Evolutionary conservation across 2,797 vertebrate species (phyloP).

Genomic region (Leptoclinus maculatus): DNA sequence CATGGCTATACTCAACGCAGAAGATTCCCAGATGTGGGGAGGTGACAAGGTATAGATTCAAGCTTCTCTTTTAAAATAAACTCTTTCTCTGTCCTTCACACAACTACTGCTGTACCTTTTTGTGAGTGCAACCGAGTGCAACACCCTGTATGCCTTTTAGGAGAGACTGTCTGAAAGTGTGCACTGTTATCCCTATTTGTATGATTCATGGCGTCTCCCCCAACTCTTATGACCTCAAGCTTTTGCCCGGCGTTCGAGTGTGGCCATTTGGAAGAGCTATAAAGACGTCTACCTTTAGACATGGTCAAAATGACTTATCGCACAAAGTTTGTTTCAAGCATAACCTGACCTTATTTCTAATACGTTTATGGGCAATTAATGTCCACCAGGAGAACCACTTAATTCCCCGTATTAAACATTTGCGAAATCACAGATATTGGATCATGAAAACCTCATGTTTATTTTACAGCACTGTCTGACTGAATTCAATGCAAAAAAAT

Average conservation of each 20-base stretch:
- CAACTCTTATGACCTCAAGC: conserved; percentile 2
- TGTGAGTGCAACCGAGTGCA: neutral
- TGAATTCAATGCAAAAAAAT: neutral
- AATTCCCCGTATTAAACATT: neutral
- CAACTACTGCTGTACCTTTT: neutral
- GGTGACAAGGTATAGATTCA: neutral
- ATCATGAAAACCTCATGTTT: neutral
- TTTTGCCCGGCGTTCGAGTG: neutral
- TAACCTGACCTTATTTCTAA: neutral
- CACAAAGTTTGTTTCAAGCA: conserved; percentile 13
- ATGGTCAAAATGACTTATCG: neutral
- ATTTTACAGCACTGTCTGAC: neutral
- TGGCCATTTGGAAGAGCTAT: neutral
- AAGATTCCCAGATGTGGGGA: neutral
- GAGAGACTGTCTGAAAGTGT: neutral
- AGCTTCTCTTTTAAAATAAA: neutral
- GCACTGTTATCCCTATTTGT: neutral
- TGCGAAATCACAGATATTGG: neutral
- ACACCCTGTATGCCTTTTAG: conserved; percentile 4
- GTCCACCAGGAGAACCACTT: neutral
- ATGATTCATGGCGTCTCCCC: neutral
- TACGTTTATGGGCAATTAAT: neutral
- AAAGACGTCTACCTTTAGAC: conserved; percentile 1
- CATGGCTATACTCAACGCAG: neutral
- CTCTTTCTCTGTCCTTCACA: neutral